Conservation (phyloP, 2,113 vertebrate species). For the Tenrec ecaudatus region DNA sequence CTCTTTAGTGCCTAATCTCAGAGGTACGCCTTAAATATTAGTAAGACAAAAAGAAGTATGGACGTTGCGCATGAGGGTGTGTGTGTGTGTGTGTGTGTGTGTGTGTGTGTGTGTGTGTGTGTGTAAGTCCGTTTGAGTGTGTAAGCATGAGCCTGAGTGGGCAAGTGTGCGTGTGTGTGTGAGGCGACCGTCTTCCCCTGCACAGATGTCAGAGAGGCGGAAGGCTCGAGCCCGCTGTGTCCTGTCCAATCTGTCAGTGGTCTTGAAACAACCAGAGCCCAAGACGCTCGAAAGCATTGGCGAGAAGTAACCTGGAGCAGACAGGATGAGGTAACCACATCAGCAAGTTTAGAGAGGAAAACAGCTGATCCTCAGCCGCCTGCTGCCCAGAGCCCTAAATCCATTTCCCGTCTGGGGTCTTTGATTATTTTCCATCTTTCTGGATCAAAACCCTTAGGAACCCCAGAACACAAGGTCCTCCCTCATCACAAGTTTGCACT, state of each 20-base stretch:
- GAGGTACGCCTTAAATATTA: background rate
- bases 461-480: background rate
- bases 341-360: background rate
- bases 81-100: background rate
- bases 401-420: background rate
- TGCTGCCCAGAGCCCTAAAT: background rate
- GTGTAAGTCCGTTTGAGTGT: background rate
- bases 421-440: constrained; percentile 29
- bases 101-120: too few species aligned
- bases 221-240: background rate
- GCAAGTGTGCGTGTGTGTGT: background rate
- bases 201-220: background rate
- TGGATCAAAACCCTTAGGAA: constrained; percentile 25
- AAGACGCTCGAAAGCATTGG: background rate
- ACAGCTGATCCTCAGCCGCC: background rate
- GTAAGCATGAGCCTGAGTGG: background rate
- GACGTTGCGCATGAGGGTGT: background rate
- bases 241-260: constrained; percentile 56
- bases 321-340: background rate
- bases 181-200: background rate
- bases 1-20: background rate
- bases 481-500: background rate
- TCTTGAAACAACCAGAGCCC: constrained; percentile 25
- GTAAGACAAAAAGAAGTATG: background rate
- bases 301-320: background rate